Base-by-base conservation (phyloP, 1,140 invertebrate species). In the Drepana arcuata region DNA sequence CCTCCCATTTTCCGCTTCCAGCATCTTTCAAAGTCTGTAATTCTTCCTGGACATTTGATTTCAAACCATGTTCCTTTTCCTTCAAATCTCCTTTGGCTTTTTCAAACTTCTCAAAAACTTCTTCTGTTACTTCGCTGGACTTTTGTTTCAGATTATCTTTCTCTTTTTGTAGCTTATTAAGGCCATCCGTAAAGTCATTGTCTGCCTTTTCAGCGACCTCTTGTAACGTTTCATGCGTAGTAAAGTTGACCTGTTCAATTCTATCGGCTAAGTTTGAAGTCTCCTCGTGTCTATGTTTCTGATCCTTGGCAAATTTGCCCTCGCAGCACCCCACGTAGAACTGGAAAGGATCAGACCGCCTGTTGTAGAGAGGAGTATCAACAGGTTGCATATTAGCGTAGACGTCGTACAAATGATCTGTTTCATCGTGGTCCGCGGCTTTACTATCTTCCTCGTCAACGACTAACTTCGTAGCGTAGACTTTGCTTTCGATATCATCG, bases 361-460 rank as follows among this genome's bases (percentile, higher is more conserved):
- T 67, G 14, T 41, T 45, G 37, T 41, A 37, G 11, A 59, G 6
- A 7, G 75, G 75, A 1, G 75, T 80, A 4, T 78, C 73, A 2
- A 80, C 73, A 3, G 75, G 75, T 41, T 81, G 77, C 77, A 81
- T 81, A 14, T 70, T 57, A 16, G 72, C 64, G 18, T 81, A 81
- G 29, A 75, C 65, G 16, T 83, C 68, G 14, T 80, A 74, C 0
- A 83, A 48, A 39, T 83, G 71, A 54, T 78, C 73, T 11, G 66
- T 65, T 21, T 65, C 58, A 16, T 69, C 48, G 14, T 55, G 41
- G 36, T 45, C 26, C 14, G 43, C 32, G 7, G 67, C 59, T 23
- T 35, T 34, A n/a, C n/a, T n/a, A 14, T 65, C 55, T 38, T 68
- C 72, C 62, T 83, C 78, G 23, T 83, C 72, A 0, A 83, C 69